Evolutionary conservation across 1,140 invertebrate genomes (phyloP), one percentile per base, ranked within the genome.

Genomic region (Telenomus remus): DNA sequence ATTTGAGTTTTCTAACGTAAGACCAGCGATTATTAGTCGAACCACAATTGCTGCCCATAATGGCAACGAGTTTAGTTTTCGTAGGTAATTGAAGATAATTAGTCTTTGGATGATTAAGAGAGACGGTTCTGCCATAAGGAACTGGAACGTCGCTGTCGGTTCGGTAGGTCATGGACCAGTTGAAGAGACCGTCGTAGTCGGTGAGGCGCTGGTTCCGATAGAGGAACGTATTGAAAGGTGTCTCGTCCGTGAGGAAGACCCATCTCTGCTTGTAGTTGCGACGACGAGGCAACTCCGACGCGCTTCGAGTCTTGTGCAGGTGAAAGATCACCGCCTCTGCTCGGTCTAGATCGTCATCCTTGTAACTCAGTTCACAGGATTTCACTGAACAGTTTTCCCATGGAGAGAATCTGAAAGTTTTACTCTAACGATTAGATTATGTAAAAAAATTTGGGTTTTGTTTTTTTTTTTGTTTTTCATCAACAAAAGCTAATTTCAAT

Each of bases 151-250:
- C 92, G 6, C 92, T 90, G 70, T 93, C 91, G 74, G 86, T 89
- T 76, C 91, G 89, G 77, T 94, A 95, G 1, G 90, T 91, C 93
- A 94, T 94, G 0, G 93, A 93, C 93, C 93, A 94, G 81, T 94
- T 94, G 78, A 94, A 94, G 6, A 91, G 15, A 16, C 89, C 87
- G 53, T 91, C 87, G 55, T 91, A 91, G 33, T 89, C 76, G 3
- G 79, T 80, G 33, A 91, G 65, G 13, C 80, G 80, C 39, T 83
- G 78, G 4, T 50, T 39, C 33, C 60, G 46, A 16, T 80, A 51
- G 5, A 90, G 51, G 76, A 91, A 91, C 0, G 90, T 91, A 47
- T 91, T 76, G 7, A 85, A 77, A 0, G 91, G 91, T 19, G 90
- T 90, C 82, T 92, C 92, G 64, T 92, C 90, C 0, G 88, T 91